Conservation (phyloP, 2,797 vertebrate genomes). For the Gobio occitaniae region DNA sequence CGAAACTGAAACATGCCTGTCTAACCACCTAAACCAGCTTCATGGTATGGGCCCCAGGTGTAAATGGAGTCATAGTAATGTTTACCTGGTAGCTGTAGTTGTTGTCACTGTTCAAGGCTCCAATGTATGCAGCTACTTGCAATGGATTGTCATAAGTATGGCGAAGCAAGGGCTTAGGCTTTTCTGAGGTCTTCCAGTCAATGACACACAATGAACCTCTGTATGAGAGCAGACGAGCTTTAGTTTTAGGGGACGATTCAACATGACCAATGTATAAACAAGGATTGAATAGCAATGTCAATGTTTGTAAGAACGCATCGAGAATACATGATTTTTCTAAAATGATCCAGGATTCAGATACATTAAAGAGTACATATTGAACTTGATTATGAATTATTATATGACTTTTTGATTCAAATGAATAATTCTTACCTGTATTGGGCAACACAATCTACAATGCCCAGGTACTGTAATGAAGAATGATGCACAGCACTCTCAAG, state of each 20-base stretch:
- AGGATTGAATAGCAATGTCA: neutral
- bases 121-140: constrained; percentile 93
- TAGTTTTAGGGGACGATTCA: neutral
- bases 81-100: constrained; percentile 95
- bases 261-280: neutral
- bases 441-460: constrained; percentile 93
- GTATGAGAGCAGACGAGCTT: constrained; percentile 31
- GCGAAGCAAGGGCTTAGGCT: constrained; percentile 86
- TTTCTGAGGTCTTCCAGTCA: constrained; percentile 98
- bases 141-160: constrained; percentile 96
- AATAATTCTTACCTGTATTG: constrained; percentile 82
- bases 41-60: neutral
- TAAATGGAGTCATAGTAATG: constrained; percentile 23
- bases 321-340: neutral
- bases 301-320: neutral
- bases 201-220: constrained; percentile 92
- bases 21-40: no score
- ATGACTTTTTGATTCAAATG: neutral
- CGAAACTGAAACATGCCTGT: no score
- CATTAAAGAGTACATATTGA: neutral
- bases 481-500: constrained; percentile 91
- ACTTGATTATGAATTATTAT: neutral
- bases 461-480: constrained; percentile 83
- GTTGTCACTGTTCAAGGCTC: constrained; percentile 89
- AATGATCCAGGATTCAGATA: neutral